phyloP scores from a whole-genome alignment of 2,888 invertebrate species.

The Andrena praecox region DNA sequence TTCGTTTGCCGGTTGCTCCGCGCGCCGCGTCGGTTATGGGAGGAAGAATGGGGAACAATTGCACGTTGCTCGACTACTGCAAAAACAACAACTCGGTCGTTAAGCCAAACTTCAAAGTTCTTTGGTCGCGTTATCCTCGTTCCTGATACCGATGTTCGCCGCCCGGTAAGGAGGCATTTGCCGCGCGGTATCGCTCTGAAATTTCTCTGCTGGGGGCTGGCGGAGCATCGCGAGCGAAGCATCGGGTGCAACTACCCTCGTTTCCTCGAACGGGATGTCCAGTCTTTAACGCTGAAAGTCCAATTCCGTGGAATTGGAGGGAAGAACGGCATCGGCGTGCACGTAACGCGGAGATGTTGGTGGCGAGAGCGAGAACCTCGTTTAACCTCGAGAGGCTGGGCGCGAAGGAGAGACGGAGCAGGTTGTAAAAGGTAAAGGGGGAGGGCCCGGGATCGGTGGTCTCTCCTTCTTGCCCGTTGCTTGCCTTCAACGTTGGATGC shows the following conservation, averaged over 20 bases:
- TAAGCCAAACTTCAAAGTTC: slow-evolving; percentile 8
- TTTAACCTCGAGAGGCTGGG: slow-evolving; percentile 53
- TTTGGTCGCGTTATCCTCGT: slow-evolving; percentile 17
- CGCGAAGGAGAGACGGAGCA: slow-evolving; percentile 63
- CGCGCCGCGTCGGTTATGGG: no score
- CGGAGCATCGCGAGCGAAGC: neutral
- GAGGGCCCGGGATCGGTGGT: slow-evolving; percentile 57
- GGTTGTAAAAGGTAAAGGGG: slow-evolving; percentile 68
- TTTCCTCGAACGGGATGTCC: neutral
- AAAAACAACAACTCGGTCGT: slow-evolving; percentile 9
- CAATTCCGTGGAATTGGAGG: slow-evolving; percentile 25
- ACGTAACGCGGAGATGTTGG: slow-evolving; percentile 34
- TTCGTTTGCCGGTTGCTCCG: slow-evolving; percentile 52
- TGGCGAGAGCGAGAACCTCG: slow-evolving; percentile 66
- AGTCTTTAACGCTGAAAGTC: neutral
- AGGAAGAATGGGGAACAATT: slow-evolving; percentile 1
- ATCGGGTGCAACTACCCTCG: neutral
- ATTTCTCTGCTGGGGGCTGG: neutral
- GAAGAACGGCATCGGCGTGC: slow-evolving; percentile 26
- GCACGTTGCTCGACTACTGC: slow-evolving; percentile 1
- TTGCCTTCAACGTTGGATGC: slow-evolving; percentile 63
- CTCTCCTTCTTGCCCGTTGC: slow-evolving; percentile 58
- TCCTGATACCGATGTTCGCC: slow-evolving; percentile 7
- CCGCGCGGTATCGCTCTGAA: neutral
- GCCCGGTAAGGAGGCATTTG: slow-evolving; percentile 2